phyloP scores from a whole-genome alignment of 2,888 invertebrate genomes.

The Anoplius nigerrimus region DNA sequence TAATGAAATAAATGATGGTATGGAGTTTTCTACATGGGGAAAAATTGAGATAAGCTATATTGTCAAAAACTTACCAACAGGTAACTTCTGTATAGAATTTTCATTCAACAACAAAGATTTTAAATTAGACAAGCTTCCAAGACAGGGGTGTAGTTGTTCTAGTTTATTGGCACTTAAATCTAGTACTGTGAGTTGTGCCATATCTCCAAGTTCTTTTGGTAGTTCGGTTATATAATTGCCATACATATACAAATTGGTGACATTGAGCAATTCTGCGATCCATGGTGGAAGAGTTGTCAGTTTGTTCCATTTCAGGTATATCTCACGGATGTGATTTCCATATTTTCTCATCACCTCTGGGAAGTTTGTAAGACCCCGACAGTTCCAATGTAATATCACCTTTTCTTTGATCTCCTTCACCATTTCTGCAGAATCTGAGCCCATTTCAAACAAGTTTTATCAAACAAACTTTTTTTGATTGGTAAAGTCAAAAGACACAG shows the following conservation, averaged over 20 bases:
- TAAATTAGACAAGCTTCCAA: conserved; percentile 59
- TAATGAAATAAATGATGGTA: neutral
- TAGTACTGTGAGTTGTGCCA: conserved; percentile 61
- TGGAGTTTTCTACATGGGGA: neutral
- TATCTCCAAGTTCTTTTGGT: conserved; percentile 58
- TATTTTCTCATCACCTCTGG: conserved; percentile 66
- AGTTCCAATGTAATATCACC: conserved; percentile 74
- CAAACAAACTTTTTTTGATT: conserved; percentile 23
- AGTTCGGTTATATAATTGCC: conserved; percentile 64
- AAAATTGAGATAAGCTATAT: conserved; percentile 6
- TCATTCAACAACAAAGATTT: conserved; percentile 58
- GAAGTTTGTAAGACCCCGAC: conserved; percentile 66
- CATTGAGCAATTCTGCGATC: conserved; percentile 63
- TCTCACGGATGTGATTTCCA: conserved; percentile 68
- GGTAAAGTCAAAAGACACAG: conserved; percentile 25
- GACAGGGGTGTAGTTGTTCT: conserved; percentile 50
- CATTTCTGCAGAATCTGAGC: conserved; percentile 62
- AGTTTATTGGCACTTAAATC: conserved; percentile 66
- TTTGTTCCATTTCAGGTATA: conserved; percentile 73
- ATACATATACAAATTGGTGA: conserved; percentile 68
- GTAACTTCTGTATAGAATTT: conserved; percentile 61
- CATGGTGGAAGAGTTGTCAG: conserved; percentile 64
- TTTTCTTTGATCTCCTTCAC: conserved; percentile 69
- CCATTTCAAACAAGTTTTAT: conserved; percentile 44
- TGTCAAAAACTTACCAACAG: conserved; percentile 56